These are phyloP conservation scores for Martes martes DNA, from an alignment of 2,113 vertebrate genomes.

Conservation along the genomic window DNA sequence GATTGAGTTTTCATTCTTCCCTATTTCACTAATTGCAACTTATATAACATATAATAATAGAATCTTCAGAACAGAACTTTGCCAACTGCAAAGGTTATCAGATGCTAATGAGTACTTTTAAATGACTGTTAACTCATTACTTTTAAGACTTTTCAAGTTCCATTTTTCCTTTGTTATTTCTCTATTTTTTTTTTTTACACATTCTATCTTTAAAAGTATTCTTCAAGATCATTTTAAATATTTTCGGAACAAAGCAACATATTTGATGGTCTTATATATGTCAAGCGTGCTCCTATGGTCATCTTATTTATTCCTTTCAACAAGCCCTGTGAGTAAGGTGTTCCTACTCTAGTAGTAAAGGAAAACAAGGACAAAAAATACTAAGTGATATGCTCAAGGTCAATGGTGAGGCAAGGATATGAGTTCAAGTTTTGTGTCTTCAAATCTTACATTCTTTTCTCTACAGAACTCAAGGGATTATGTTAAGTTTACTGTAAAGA, in stretches of 20 bases:
- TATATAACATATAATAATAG: conserved; percentile 54
- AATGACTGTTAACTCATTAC: conserved; percentile 26
- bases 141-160: not conserved
- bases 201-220: not conserved
- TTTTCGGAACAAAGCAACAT: not conserved
- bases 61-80: conserved; percentile 51
- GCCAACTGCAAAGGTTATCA: conserved; percentile 59
- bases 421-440: not conserved
- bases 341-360: not conserved
- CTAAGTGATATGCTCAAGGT: not conserved
- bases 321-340: not conserved
- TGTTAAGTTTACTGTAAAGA: not conserved
- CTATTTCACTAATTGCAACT: conserved; percentile 61
- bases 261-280: not conserved
- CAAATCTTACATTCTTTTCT: not conserved
- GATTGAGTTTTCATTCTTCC: conserved; percentile 53
- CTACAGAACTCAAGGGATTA: not conserved
- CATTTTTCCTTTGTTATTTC: conserved; percentile 2
- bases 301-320: not conserved
- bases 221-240: conserved; percentile 33
- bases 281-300: not conserved
- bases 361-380: not conserved
- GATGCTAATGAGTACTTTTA: conserved; percentile 65
- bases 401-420: not conserved
- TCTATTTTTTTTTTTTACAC: not conserved